A percentile compares a stretch with the other conserved stretches of the same genome.
Evolutionary conservation across 1,140 invertebrate species (phyloP).

Genomic region (Hesperophylax magnus): DNA sequence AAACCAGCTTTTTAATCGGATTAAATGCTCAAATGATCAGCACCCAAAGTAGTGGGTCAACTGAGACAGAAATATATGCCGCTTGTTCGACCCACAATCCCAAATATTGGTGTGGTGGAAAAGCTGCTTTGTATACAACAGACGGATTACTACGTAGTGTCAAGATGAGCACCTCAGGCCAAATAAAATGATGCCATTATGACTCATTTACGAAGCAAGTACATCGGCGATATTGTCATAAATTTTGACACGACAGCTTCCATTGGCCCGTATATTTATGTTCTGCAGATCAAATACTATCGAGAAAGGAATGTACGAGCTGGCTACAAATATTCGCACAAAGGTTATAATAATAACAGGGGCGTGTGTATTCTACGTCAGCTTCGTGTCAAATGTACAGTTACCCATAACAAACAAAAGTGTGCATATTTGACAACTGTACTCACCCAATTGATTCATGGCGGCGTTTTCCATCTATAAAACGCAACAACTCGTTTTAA

Average conservation of each 20-base stretch:
- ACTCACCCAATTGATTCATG: conserved; percentile 47
- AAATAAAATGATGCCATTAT: conserved; percentile 35
- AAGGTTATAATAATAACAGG: conserved; percentile 48
- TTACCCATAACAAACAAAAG: conserved; percentile 53
- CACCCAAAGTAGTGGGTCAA: neutral
- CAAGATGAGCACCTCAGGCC: conserved; percentile 34
- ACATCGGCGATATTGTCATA: conserved; percentile 2
- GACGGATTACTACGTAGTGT: conserved; percentile 16
- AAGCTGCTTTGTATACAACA: conserved; percentile 21
- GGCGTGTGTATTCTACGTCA: conserved; percentile 64
- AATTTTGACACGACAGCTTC: conserved; percentile 32
- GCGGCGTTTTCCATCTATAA: conserved; percentile 41
- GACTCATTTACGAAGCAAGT: conserved; percentile 3
- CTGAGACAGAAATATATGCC: neutral
- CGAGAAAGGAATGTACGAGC: neutral
- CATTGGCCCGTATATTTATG: neutral
- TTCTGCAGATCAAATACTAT: neutral
- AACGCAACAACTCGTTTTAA: conserved; percentile 22
- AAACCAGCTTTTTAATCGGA: conserved; percentile 3
- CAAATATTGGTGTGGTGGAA: conserved; percentile 11
- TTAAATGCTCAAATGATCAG: neutral
- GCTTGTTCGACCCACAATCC: conserved; percentile 8
- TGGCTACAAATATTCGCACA: neutral
- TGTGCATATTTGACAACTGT: conserved; percentile 46
- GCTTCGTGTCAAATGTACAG: conserved; percentile 70